Evolutionary conservation across 2,888 invertebrate genomes (phyloP), one percentile per base, ranked within the genome.

Genomic region (Perithous albicinctus): DNA sequence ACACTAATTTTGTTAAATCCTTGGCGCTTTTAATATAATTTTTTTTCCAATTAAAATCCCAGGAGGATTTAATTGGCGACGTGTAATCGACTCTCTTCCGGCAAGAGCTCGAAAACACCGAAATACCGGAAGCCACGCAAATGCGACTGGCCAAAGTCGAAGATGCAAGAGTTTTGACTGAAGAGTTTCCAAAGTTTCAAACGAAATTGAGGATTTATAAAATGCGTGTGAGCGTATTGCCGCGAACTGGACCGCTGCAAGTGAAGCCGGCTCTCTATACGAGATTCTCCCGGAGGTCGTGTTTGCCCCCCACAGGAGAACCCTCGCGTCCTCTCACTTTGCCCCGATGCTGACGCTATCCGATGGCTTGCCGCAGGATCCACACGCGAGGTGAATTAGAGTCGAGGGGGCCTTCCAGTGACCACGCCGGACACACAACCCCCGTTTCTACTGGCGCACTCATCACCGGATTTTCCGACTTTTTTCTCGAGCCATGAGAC

Each of bases 231-330:
- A 74, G 54, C 74, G 59, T 74, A 59, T 78, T 46, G 75, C 74
- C 83, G 86, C 86, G 85, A 83, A 90, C 90, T 90, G 90, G 85
- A 88, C 85, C 87, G 83, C 48, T 8, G 75, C 78, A 80, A 76
- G 85, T 78, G 80, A 75, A 85, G 85, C 82, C 89, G 87, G 81
- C 85, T 85, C 84, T 88, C 86, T 90, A 88, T 89, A 90, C 84
- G 85, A 84, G 87, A 87, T 81, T 86, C 86, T 82, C 76, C 75
- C 82, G 86, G 88, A 89, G 90, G 86, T 87, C 89, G 86, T 54
- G 70, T 78, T 67, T 86, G 85, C 85, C 87, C 86, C 87, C 81
- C 78, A 69, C 77, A 67, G 61, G 38, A 56, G 70, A 76, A 76
- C 66, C 74, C 61, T 81, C 63, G 73, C 54, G 78, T 81, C 81